Evolutionary conservation across 2,797 vertebrate species (phyloP).

Genomic region (Poeciliopsis infans): DNA sequence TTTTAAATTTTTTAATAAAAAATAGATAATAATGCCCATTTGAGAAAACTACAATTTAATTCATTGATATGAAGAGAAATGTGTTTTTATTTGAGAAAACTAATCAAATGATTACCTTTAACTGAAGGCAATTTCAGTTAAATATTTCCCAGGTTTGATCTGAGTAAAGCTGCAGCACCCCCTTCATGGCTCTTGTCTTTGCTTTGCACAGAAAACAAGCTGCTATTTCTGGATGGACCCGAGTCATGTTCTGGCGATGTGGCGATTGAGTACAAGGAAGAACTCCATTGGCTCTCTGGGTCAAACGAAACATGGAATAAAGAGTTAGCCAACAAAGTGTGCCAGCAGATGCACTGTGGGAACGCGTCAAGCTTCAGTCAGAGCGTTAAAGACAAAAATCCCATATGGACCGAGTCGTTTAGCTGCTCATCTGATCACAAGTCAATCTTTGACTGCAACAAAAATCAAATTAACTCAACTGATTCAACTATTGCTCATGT

Average conservation of each 20-base stretch:
- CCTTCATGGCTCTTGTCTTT: background rate
- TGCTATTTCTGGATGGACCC: conserved; percentile 28
- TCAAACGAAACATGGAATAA: background rate
- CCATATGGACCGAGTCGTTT: accelerated
- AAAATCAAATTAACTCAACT: accelerated
- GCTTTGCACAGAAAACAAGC: conserved; percentile 29
- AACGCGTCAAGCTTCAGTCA: accelerated
- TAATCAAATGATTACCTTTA: too few relatives aligned
- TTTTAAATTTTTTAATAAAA: too few relatives aligned
- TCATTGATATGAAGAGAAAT: background rate
- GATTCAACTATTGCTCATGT: conserved; percentile 29
- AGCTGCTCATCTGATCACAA: accelerated
- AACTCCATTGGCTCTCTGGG: conserved; percentile 33
- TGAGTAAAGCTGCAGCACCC: background rate
- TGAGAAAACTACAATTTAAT: background rate
- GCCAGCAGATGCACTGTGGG: conserved; percentile 60
- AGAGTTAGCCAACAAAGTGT: conserved; percentile 34
- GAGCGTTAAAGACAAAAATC: accelerated
- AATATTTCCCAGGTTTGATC: background rate
- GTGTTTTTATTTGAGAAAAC: background rate
- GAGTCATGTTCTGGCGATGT: conserved; percentile 60
- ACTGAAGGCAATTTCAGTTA: too few relatives aligned
- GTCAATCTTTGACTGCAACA: conserved; percentile 45
- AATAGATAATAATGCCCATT: too few relatives aligned
- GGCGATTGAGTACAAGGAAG: accelerated